phyloP scores from a whole-genome alignment of 2,888 invertebrate genomes.

The Lepidochrysops patricia region DNA sequence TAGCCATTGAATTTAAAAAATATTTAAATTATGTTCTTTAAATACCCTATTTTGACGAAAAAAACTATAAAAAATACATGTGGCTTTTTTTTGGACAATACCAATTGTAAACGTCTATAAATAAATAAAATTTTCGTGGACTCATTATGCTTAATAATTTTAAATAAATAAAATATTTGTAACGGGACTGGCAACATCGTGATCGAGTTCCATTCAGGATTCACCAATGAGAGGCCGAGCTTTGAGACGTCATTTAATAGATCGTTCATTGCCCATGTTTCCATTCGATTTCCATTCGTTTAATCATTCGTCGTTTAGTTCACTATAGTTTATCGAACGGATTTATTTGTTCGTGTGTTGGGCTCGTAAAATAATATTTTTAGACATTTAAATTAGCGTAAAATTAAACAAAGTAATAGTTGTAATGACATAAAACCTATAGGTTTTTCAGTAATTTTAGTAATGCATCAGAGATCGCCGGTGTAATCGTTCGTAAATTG shows the following conservation, averaged over 20 bases:
- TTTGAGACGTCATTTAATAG: not conserved
- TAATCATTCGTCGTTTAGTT: constrained; percentile 18
- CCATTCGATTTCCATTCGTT: not conserved
- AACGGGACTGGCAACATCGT: not conserved
- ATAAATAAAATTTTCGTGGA: too few relatives aligned
- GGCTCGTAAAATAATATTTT: not conserved
- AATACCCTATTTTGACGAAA: too few relatives aligned
- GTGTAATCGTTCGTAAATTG: not conserved
- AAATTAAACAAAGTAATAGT: not conserved
- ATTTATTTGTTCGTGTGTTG: constrained; percentile 24
- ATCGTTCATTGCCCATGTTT: not conserved
- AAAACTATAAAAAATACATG: too few relatives aligned
- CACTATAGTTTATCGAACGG: constrained; percentile 32
- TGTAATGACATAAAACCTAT: constrained; percentile 42
- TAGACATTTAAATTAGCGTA: not conserved
- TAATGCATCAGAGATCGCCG: not conserved
- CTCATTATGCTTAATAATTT: too few relatives aligned
- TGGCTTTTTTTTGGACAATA: too few relatives aligned
- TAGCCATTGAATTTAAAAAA: too few relatives aligned
- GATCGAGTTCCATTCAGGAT: not conserved
- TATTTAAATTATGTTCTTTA: too few relatives aligned
- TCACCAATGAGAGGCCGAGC: not conserved
- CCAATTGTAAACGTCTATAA: too few relatives aligned
- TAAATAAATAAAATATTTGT: not conserved
- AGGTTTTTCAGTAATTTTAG: not conserved